A percentile compares a stretch with the other conserved stretches of the same genome.
Conservation (phyloP, 2,113 vertebrate genomes). For the Acanthochromis polyacanthus region DNA sequence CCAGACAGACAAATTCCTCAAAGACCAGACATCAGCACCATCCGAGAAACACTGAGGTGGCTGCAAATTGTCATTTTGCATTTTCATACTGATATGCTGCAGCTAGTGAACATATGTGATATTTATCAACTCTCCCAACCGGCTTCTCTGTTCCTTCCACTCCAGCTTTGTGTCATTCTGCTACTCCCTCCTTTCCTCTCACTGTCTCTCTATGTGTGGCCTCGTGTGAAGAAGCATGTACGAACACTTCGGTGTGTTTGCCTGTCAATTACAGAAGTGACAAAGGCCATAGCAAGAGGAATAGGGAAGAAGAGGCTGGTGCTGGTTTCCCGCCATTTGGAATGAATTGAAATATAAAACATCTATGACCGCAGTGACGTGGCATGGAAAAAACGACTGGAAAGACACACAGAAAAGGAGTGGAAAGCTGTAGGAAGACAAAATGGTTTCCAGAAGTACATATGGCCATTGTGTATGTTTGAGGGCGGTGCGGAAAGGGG, state of each 20-base stretch:
- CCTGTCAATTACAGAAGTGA: slow-evolving; percentile 5
- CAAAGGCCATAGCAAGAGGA: not conserved
- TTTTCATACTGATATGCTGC: slow-evolving; percentile 76
- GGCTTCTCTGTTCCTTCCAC: slow-evolving; percentile 4
- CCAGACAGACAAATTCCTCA: slow-evolving; percentile 65
- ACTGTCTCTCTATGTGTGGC: not conserved
- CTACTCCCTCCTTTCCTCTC: not conserved
- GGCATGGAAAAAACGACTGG: slow-evolving; percentile 44
- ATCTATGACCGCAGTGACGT: slow-evolving; percentile 4
- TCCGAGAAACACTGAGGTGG: slow-evolving; percentile 14
- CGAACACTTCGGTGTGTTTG: slow-evolving; percentile 6
- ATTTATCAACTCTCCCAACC: slow-evolving; percentile 66
- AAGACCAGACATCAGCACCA: slow-evolving; percentile 16
- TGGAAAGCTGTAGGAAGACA: slow-evolving; percentile 45
- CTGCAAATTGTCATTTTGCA: slow-evolving; percentile 34
- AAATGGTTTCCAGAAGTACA: slow-evolving; percentile 54
- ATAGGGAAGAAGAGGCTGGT: not conserved
- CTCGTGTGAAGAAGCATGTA: not conserved
- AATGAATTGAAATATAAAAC: slow-evolving; percentile 25
- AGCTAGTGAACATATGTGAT: slow-evolving; percentile 77
- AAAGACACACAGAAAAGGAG: slow-evolving; percentile 27
- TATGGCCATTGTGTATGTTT: not conserved
- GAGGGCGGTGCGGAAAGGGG: not conserved
- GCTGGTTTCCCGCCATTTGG: slow-evolving; percentile 41
- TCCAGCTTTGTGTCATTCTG: slow-evolving; percentile 11